A percentile compares a stretch with the other conserved stretches of the same genome.
These are phyloP conservation scores for Plagodis dolabraria DNA, from an alignment of 2,888 invertebrate species.

Conservation along the genomic window DNA sequence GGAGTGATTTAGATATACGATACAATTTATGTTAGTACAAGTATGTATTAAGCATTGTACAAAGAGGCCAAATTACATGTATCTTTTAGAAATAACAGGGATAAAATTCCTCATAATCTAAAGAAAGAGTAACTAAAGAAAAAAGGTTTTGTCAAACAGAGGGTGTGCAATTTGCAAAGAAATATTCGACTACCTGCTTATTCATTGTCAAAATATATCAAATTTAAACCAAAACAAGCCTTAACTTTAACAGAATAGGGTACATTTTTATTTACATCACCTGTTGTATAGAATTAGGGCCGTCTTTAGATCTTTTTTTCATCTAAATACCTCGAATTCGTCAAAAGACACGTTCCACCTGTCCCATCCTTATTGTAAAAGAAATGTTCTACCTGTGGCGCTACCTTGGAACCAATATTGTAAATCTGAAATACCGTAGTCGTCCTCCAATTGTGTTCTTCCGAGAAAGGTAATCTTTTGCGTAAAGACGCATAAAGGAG, in stretches of 20 bases:
- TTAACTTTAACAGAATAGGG: not conserved
- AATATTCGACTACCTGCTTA: constrained; percentile 20
- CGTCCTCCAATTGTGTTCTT: not conserved
- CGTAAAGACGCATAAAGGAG: not conserved
- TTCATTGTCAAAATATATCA: not conserved
- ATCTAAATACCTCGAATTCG: constrained; percentile 30
- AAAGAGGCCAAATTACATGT: too few species aligned
- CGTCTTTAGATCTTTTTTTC: constrained; percentile 20
- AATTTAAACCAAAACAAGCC: not conserved
- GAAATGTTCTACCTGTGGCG: constrained; percentile 31
- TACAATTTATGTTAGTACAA: too few species aligned
- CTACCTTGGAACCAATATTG: constrained; percentile 23
- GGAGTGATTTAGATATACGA: too few species aligned
- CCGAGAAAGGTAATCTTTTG: constrained; percentile 2
- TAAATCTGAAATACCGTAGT: constrained; percentile 2
- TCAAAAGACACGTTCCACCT: constrained; percentile 36
- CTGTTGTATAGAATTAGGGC: constrained; percentile 3
- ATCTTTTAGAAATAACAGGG: too few species aligned
- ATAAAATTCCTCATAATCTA: not conserved
- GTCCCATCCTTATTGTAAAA: constrained; percentile 30
- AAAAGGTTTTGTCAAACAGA: constrained; percentile 2
- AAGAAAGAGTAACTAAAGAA: constrained; percentile 2
- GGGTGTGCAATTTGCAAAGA: constrained; percentile 11
- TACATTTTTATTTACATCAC: constrained; percentile 3
- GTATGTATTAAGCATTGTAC: too few species aligned